Evolutionary conservation across 2,113 vertebrate genomes (phyloP), one percentile per base, ranked within the genome.

Genomic region (Psilopsiagon aymara): DNA sequence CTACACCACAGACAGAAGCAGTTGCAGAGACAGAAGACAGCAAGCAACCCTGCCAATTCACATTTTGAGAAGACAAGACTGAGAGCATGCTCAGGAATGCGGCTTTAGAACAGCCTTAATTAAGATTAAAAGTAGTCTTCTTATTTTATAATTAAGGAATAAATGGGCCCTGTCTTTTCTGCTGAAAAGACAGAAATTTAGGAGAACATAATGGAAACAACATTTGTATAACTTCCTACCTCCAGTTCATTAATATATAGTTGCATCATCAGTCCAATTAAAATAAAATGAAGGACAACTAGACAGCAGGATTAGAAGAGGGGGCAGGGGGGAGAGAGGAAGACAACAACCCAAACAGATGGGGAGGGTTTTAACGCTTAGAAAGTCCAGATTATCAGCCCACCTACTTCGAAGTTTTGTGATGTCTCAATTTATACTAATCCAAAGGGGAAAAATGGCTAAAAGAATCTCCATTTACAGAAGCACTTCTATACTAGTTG

Each of bases 1-100:
- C 37, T 21, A 60, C 23, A 52, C 20, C 0, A 0, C 0, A 79
- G 37, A 74, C 13, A 66, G 31, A 69, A 60, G 41, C 20, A 33
- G 25, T 3, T 35, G 10, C 29, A 77, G 49, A 66, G 13, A 47
- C 9, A 77, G 43, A 77, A 75, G 37, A 11, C 4, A 69, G 69
- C 15, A 74, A 25, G 24, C 41, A 87, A 63, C 10, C 12, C 47
- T 46, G 52, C 13, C 33, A 78, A 37, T 19, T 66, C 28, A 55
- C 1, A 39, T 10, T 51, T 69, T 82, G 62, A 46, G 60, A 82
- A 47, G 33, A 47, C 39, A 77, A 60, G 29, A 44, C 23, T 25
- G 33, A 75, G 27, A 47, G 13, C 9, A 25, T 13, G 29, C 57
- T 62, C 17, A 75, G 24, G 4, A 86, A 51, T 1, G 5, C 2